Evolutionary conservation across 2,888 invertebrate species (phyloP), one percentile per base, ranked within the genome.

Genomic region (Cephus nigrinus): DNA sequence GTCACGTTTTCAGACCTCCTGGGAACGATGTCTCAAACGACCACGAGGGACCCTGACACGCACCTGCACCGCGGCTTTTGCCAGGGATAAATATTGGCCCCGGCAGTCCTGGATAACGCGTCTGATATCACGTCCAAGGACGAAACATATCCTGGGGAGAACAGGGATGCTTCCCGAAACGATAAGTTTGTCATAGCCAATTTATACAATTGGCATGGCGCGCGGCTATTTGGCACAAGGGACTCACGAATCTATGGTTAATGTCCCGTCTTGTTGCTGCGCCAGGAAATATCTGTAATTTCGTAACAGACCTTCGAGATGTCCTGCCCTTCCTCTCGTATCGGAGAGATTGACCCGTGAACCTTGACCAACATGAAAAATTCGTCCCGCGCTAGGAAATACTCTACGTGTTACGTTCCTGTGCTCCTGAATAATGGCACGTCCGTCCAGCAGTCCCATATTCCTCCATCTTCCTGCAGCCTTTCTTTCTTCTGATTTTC

Each of bases 161-260:
- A 82, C 84, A 84, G 79, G 79, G 76, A 34, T 36, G 75, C 71
- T 76, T 76, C 78, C 55, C 75, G 76, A 73, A 80, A 87, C 88
- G 88, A 91, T 91, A 91, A 91, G 86, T 91, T 91, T 91, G 91
- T 91, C 91, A 90, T 89, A 89, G 89, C 86, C 91, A 91, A 91
- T 91, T 91, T 91, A 88, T 89, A 90, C 90, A 89, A 91, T 91
- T 90, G 90, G 87, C 84, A 84, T 82, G 83, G 82, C 82, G 83
- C 84, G 82, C 80, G 84, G 81, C 83, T 86, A 91, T 91, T 90
- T 80, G 88, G 83, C 91, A 87, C 89, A 86, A 82, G 91, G 91
- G 91, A 91, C 85, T 83, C 75, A 85, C 86, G 87, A 90, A 91
- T 91, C 90, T 91, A 90, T 90, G 88, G 87, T 87, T 84, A 86